These are phyloP conservation scores for Machaerirhynchus nigripectus DNA, from an alignment of 2,113 vertebrate genomes.

Conservation along the genomic window DNA sequence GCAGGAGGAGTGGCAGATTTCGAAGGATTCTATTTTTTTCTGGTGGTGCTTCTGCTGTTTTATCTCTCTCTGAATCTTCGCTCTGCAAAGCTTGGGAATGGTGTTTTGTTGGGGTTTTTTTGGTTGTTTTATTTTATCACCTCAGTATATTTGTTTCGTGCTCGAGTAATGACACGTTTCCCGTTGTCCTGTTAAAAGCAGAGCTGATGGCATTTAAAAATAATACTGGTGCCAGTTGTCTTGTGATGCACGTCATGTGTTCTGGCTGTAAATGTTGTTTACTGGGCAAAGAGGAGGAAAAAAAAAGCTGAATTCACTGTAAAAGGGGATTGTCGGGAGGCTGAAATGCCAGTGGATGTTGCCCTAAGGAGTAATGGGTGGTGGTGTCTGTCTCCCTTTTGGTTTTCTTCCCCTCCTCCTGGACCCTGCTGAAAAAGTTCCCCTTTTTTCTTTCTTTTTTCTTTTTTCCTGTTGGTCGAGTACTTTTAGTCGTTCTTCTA, in stretches of 20 bases:
- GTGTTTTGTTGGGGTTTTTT: too few species aligned
- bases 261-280: neutral
- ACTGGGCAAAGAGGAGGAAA: neutral
- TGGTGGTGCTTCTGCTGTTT: neutral
- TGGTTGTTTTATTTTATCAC: neutral
- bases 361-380: neutral
- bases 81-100: neutral
- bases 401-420: neutral
- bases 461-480: neutral
- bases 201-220: neutral
- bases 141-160: neutral
- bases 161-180: neutral
- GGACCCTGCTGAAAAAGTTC: neutral
- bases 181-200: neutral
- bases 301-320: neutral
- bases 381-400: neutral
- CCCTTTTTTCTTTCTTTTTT: neutral
- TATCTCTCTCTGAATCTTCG: neutral
- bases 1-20: neutral
- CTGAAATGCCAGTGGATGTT: neutral
- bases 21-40: neutral
- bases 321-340: neutral
- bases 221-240: neutral
- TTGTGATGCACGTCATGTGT: neutral
- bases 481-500: neutral